Percentiles rank a stretch among this genome's conserved stretches.
These are phyloP conservation scores for Siderastrea siderea DNA, from an alignment of 92 coral and sea anemone genomes.

Conservation along the genomic window DNA sequence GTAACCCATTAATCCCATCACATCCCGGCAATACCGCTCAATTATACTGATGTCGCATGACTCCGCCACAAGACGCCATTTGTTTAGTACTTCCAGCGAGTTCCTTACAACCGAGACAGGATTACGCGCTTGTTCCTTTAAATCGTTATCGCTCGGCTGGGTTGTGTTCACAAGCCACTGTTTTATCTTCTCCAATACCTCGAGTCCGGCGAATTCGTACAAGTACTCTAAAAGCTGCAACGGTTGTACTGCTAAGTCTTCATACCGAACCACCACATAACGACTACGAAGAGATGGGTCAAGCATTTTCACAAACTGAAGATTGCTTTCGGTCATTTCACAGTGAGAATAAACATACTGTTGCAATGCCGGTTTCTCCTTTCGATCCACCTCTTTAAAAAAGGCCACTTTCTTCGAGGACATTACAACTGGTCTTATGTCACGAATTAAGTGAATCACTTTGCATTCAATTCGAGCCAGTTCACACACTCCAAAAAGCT, in stretches of 20 bases:
- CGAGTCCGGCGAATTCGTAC: conserved; percentile 39
- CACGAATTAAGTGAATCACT: conserved; percentile 42
- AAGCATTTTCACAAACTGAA: conserved; percentile 11
- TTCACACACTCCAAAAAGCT: conserved; percentile 35
- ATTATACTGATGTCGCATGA: conserved; percentile 30
- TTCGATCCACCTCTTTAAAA: conserved; percentile 26
- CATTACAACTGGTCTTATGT: conserved; percentile 51
- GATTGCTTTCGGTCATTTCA: conserved; percentile 43
- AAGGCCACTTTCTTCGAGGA: conserved; percentile 49
- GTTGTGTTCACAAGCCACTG: conserved; percentile 49
- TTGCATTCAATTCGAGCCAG: conserved; percentile 40
- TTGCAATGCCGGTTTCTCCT: conserved; percentile 17
- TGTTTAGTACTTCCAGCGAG: conserved; percentile 29
- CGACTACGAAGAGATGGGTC: background rate
- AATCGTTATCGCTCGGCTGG: conserved; percentile 13
- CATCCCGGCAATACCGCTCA: conserved; percentile 54
- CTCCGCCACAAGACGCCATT: conserved; percentile 43
- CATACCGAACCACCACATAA: conserved; percentile 40
- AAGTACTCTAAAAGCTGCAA: conserved; percentile 1
- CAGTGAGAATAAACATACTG: conserved; percentile 36
- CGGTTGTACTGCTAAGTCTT: conserved; percentile 51
- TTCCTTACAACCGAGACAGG: conserved; percentile 43
- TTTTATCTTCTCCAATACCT: conserved; percentile 15
- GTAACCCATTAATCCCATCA: conserved; percentile 56
- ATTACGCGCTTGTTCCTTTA: background rate